phyloP scores from a whole-genome alignment of 2,888 invertebrate species.

The Cephalotes varians region DNA sequence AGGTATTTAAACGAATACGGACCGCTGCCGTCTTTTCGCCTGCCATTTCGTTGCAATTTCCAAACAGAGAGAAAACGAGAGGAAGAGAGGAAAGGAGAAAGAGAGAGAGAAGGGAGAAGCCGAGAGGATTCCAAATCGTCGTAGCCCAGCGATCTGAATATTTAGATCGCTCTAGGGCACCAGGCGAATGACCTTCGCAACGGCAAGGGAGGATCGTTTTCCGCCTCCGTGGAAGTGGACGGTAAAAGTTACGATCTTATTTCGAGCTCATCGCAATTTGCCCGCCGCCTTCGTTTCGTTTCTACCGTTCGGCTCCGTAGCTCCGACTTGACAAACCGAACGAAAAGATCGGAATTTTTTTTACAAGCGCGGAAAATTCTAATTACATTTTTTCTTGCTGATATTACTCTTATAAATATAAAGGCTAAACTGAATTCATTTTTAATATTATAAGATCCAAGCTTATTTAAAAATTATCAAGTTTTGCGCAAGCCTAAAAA shows the following conservation, averaged over 20 bases:
- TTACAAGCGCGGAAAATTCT: constrained; percentile 7
- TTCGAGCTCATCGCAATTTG: constrained; percentile 50
- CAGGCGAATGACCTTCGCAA: constrained; percentile 57
- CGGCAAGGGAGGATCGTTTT: constrained; percentile 64
- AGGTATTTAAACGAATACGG: constrained; percentile 66
- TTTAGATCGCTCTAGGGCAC: constrained; percentile 75
- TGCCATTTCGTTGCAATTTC: constrained; percentile 63
- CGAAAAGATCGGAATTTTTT: constrained; percentile 24
- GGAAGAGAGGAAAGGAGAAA: neutral
- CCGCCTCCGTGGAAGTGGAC: constrained; percentile 40
- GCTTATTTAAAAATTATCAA: neutral
- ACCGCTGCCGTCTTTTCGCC: constrained; percentile 21
- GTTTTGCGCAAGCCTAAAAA: neutral
- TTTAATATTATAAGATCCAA: neutral
- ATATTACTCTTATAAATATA: neutral
- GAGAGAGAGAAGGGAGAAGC: neutral
- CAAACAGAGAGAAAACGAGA: neutral
- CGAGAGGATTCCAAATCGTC: constrained; percentile 26
- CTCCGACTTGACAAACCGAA: constrained; percentile 13
- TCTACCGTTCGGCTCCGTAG: neutral
- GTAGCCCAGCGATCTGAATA: constrained; percentile 73
- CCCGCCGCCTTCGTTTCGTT: constrained; percentile 34
- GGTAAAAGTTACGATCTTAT: constrained; percentile 62
- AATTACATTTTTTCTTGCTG: neutral
- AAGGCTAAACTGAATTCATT: neutral